Base-by-base conservation (phyloP, 1,140 invertebrate genomes). In the Atopsyche davidsoni region DNA sequence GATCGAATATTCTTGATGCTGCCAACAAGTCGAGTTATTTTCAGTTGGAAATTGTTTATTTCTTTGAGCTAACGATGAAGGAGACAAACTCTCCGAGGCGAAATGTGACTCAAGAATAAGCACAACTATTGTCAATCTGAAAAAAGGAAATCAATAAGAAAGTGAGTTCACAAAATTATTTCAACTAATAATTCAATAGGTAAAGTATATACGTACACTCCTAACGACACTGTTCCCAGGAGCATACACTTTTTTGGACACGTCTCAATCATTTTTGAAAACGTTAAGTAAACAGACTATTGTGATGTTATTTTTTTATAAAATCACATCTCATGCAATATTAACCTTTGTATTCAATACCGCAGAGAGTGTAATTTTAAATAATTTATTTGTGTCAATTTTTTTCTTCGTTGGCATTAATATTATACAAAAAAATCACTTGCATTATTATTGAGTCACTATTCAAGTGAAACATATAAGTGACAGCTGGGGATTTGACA, bases 31-130 rank as follows among this genome's bases (percentile, higher is more conserved):
- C 2, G 83, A 83, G 63, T 85, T 87, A 46, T 85, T 83, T 63
- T 86, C 85, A 11, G 83, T 78, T 22, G 85, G 67, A 59, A 79
- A 79, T 31, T 76, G 76, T 62, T 75, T 79, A 48, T 68, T 74
- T 51, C 24, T 44, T 61, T 62, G 71, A 59, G 72, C 66, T 53
- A 69, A 71, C 36, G 64, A 75, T 44, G 63, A 75, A 3, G 69
- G 59, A 25, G 66, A 75, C 32, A 73, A 61, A 42, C 66, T 69
- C 44, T 73, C 69, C 7, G 80, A 72, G 3, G 79, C 83, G 73
- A 83, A 81, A 42, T 85, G 79, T 19, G 85, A 88, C 67, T 89
- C 87, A 34, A 89, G 73, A 59, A 90, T 82, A 18, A 90, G 68
- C 38, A 89, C 81, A 19, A 89, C 64, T 56, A 89, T 72, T 32